phyloP scores from a whole-genome alignment of 2,888 invertebrate genomes.

The Laspeyria flexula region DNA sequence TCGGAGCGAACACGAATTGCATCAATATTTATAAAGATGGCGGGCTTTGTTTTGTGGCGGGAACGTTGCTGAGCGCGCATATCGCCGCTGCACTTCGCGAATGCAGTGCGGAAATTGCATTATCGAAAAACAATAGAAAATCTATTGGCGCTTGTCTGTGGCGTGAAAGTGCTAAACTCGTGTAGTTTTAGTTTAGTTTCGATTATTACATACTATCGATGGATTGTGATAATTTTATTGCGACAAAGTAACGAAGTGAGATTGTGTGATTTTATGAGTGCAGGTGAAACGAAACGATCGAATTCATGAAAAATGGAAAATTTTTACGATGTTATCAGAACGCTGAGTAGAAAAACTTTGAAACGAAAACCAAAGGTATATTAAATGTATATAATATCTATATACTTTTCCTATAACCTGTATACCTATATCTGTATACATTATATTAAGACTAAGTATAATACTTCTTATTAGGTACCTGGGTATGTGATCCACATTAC shows the following conservation, averaged over 20 bases:
- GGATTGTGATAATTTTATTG: slow-evolving; percentile 23
- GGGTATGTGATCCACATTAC: no score
- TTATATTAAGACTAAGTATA: no score
- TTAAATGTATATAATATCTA: no score
- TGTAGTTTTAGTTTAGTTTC: slow-evolving; percentile 27
- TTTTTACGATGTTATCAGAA: slow-evolving; percentile 77
- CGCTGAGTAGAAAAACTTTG: slow-evolving; percentile 77
- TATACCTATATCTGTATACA: no score
- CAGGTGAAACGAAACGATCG: slow-evolving; percentile 27
- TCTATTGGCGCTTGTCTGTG: slow-evolving; percentile 33
- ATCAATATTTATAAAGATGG: slow-evolving; percentile 82
- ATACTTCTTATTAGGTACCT: no score
- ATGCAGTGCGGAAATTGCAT: slow-evolving; percentile 67
- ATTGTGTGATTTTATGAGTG: slow-evolving; percentile 41
- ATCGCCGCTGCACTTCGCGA: slow-evolving; percentile 72
- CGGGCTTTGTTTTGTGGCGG: slow-evolving; percentile 45
- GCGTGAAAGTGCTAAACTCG: slow-evolving; percentile 46
- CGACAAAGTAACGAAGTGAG: slow-evolving; percentile 24
- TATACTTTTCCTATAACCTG: no score
- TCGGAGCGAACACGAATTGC: slow-evolving; percentile 79
- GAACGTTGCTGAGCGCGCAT: slow-evolving; percentile 62
- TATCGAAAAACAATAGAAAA: slow-evolving; percentile 40
- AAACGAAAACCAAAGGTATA: slow-evolving; percentile 77
- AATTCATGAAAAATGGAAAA: slow-evolving; percentile 66
- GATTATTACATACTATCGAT: slow-evolving; percentile 28